phyloP scores from a whole-genome alignment of 2,113 vertebrate species.

The Abramis brama region DNA sequence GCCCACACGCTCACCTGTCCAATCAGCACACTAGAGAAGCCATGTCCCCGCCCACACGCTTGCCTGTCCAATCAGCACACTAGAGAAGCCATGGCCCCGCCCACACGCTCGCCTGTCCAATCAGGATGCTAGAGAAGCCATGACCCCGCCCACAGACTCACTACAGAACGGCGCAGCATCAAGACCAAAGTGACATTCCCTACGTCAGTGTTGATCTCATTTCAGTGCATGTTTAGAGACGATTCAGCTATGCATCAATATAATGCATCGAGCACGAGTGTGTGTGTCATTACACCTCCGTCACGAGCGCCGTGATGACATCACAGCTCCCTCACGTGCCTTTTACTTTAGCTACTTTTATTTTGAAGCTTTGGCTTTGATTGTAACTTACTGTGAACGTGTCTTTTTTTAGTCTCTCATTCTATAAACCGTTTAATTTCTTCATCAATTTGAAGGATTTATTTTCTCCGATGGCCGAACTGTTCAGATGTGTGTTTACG shows the following conservation, averaged over 20 bases:
- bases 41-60: background rate
- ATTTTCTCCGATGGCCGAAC: background rate
- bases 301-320: background rate
- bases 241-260: background rate
- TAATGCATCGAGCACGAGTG: background rate
- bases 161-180: background rate
- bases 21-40: background rate
- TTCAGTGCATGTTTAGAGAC: conserved; percentile 6
- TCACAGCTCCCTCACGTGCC: conserved; percentile 20
- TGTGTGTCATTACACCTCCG: background rate
- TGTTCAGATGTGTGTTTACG: background rate
- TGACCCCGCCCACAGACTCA: background rate
- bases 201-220: background rate
- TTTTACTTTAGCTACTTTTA: background rate
- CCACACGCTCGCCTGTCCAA: background rate
- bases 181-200: conserved; percentile 8
- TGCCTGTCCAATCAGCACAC: background rate
- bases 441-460: background rate
- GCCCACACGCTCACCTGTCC: background rate
- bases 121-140: background rate
- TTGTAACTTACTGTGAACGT: background rate
- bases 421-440: background rate
- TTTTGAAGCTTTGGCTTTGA: background rate
- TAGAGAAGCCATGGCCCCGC: too few species aligned
- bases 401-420: background rate